These are phyloP conservation scores for Rhagonycha lutea DNA, from an alignment of 2,888 invertebrate species.

Conservation along the genomic window DNA sequence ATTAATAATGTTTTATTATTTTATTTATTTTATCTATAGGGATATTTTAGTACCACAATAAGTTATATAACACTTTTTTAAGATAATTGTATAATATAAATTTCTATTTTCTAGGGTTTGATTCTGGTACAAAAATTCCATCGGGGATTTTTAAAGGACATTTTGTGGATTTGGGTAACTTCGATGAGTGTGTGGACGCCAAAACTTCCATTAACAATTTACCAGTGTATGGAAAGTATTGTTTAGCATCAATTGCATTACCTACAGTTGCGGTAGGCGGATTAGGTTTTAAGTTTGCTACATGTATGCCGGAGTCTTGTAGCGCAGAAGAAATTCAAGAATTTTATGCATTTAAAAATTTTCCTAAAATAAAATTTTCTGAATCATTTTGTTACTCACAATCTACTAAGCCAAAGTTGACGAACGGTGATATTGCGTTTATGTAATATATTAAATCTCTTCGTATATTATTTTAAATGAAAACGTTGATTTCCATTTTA, in stretches of 20 bases:
- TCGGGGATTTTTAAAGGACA: conserved; percentile 31
- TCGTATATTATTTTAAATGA: background rate
- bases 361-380: background rate
- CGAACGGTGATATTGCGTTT: background rate
- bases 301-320: background rate
- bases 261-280: background rate
- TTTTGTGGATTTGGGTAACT: conserved; percentile 30
- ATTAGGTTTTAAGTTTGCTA: background rate
- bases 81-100: too few species aligned
- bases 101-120: conserved; percentile 25
- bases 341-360: background rate
- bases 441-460: background rate
- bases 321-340: background rate
- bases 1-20: too few species aligned
- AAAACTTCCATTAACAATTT: background rate
- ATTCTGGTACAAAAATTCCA: conserved; percentile 32
- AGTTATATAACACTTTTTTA: too few species aligned
- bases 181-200: conserved; percentile 29
- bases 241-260: background rate
- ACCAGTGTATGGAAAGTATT: background rate
- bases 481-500: background rate
- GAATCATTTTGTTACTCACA: conserved; percentile 1
- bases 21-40: too few species aligned
- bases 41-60: too few species aligned
- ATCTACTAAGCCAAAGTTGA: background rate